A percentile compares a stretch with the other conserved stretches of the same genome.
phyloP scores from a whole-genome alignment of 2,797 vertebrate genomes.

The Chiloscyllium punctatum region DNA sequence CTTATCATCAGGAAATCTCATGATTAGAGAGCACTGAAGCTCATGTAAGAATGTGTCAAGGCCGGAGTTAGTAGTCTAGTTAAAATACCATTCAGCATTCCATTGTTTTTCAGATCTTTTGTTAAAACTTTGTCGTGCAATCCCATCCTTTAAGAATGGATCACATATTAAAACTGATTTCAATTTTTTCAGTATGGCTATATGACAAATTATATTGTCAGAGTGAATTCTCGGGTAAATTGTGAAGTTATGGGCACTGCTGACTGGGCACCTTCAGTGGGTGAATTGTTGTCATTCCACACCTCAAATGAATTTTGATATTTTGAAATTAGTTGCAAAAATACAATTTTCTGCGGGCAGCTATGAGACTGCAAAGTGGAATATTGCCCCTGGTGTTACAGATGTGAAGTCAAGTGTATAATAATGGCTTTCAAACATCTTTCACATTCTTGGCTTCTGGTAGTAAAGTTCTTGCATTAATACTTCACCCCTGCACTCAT shows the following conservation, averaged over 20 bases:
- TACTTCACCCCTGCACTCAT: background rate
- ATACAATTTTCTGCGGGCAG: background rate
- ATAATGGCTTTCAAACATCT: slow-evolving; percentile 29
- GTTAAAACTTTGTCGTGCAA: background rate
- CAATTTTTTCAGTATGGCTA: background rate
- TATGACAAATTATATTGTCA: background rate
- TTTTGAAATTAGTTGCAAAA: background rate
- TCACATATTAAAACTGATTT: background rate
- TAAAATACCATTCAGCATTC: background rate
- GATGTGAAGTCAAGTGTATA: slow-evolving; percentile 27
- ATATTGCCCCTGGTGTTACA: slow-evolving; percentile 17
- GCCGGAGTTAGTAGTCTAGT: background rate
- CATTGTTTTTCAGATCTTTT: background rate
- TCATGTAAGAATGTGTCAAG: background rate
- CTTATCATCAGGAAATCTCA: background rate
- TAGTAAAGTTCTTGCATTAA: background rate
- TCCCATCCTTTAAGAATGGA: background rate
- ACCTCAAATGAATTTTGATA: background rate
- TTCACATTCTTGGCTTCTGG: background rate
- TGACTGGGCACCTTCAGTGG: background rate
- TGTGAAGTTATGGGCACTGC: background rate
- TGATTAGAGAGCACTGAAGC: background rate
- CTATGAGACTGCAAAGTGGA: background rate
- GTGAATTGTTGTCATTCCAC: background rate
- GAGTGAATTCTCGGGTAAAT: background rate